These are phyloP conservation scores for Crocodylus rhombifer DNA, from an alignment of 2,797 vertebrate species.

Conservation along the genomic window DNA sequence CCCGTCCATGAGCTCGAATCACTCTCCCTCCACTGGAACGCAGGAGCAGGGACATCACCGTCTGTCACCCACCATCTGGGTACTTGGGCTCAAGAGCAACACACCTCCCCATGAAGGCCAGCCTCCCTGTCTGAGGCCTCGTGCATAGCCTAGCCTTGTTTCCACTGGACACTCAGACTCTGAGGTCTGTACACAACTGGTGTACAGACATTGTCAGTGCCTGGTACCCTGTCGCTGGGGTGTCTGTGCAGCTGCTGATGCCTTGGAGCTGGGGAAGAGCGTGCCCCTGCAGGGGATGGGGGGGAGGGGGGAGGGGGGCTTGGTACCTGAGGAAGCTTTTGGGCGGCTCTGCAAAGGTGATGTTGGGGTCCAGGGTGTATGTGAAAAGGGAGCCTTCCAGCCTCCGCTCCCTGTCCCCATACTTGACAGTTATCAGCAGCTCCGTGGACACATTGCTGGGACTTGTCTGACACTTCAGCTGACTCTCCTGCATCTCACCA, in stretches of 20 bases:
- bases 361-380: conserved; percentile 92
- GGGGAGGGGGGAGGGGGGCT: fast-evolving
- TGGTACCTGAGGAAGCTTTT: conserved; percentile 92
- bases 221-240: background rate
- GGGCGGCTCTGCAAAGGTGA: conserved; percentile 89
- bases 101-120: background rate
- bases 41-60: conserved; percentile 18
- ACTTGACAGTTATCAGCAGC: conserved; percentile 88
- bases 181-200: background rate
- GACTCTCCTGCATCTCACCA: conserved; percentile 83
- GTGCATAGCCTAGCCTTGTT: background rate
- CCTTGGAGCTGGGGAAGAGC: background rate
- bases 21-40: conserved; percentile 91
- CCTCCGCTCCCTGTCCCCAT: conserved; percentile 85
- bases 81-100: too few species aligned
- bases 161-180: background rate
- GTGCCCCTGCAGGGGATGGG: background rate
- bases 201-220: background rate
- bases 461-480: conserved; percentile 89
- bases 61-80: background rate
- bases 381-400: conserved; percentile 83
- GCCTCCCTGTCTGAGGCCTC: background rate
- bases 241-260: background rate
- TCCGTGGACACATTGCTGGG: conserved; percentile 84
- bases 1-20: conserved; percentile 88